These are phyloP conservation scores for Drosophila picticornis DNA, from an alignment of 2,888 invertebrate genomes.

Conservation along the genomic window DNA sequence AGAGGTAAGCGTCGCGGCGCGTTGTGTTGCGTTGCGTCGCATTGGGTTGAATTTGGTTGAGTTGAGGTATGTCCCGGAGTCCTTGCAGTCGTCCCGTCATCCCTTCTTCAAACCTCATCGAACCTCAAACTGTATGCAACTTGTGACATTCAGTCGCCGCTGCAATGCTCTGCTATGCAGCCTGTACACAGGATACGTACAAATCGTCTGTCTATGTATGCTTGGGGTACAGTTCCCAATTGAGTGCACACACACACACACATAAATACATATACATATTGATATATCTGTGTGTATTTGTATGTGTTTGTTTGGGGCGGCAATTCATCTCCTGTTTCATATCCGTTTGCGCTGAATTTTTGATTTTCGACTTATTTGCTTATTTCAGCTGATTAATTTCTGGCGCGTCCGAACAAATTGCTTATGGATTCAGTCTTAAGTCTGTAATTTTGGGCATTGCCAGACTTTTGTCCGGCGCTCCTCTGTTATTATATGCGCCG, in stretches of 20 bases:
- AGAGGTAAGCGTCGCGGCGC: not conserved
- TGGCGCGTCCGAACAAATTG: constrained; percentile 58
- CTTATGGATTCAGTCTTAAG: constrained; percentile 34
- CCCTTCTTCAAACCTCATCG: constrained; percentile 50
- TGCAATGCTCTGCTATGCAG: constrained; percentile 46
- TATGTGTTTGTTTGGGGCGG: constrained; percentile 37
- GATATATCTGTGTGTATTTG: not conserved
- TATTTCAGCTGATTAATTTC: constrained; percentile 53
- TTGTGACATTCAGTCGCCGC: constrained; percentile 3
- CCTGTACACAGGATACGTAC: constrained; percentile 52
- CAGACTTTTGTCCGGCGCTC: constrained; percentile 30
- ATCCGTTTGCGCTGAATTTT: constrained; percentile 55
- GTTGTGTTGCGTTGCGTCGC: constrained; percentile 7
- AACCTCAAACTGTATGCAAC: constrained; percentile 51
- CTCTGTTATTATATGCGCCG: constrained; percentile 56
- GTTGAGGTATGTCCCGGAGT: constrained; percentile 24
- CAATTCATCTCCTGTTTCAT: constrained; percentile 75
- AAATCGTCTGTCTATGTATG: constrained; percentile 23
- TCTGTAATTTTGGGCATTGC: constrained; percentile 39
- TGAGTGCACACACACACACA: not conserved
- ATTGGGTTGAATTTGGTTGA: constrained; percentile 11
- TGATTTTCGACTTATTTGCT: constrained; percentile 42
- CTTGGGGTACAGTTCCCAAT: constrained; percentile 47
- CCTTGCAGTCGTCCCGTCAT: constrained; percentile 20
- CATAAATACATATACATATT: not conserved